These are phyloP conservation scores for Metopia argyrocephala DNA, from an alignment of 2,888 invertebrate species.

Conservation along the genomic window DNA sequence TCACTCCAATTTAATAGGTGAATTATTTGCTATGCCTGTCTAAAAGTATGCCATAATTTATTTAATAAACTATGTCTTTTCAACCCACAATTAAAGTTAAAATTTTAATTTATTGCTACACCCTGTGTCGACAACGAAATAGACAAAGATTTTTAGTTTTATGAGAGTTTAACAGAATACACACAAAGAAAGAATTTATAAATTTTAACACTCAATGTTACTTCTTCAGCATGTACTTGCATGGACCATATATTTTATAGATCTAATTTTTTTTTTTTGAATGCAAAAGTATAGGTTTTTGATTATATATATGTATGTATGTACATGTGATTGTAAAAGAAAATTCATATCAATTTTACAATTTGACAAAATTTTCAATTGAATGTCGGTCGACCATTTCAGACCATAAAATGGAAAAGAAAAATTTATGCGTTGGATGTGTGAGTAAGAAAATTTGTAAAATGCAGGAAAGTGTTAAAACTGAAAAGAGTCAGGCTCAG, in stretches of 20 bases:
- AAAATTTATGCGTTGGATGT: constrained; percentile 31
- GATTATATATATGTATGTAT: neutral
- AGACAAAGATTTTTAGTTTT: neutral
- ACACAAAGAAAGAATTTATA: too few relatives aligned
- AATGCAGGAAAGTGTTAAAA: neutral
- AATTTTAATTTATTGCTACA: constrained; percentile 40
- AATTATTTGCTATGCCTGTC: constrained; percentile 38
- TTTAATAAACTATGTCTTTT: constrained; percentile 27
- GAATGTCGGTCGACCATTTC: neutral
- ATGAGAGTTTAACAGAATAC: too few relatives aligned
- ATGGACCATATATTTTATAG: too few relatives aligned
- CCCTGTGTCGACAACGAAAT: constrained; percentile 31
- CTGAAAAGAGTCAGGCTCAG: neutral
- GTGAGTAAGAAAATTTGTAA: neutral
- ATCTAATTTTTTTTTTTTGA: too few relatives aligned
- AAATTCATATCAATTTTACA: constrained; percentile 48
- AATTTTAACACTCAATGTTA: neutral
- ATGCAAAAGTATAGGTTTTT: neutral
- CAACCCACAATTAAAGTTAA: neutral
- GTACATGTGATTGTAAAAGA: neutral
- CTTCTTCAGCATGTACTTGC: too few relatives aligned
- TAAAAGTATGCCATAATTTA: constrained; percentile 59
- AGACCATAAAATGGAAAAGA: constrained; percentile 17
- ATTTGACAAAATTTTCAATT: constrained; percentile 58
- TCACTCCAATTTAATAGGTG: constrained; percentile 53